Conservation (phyloP, 2,888 invertebrate species). For the Drosophila gaucha region DNA sequence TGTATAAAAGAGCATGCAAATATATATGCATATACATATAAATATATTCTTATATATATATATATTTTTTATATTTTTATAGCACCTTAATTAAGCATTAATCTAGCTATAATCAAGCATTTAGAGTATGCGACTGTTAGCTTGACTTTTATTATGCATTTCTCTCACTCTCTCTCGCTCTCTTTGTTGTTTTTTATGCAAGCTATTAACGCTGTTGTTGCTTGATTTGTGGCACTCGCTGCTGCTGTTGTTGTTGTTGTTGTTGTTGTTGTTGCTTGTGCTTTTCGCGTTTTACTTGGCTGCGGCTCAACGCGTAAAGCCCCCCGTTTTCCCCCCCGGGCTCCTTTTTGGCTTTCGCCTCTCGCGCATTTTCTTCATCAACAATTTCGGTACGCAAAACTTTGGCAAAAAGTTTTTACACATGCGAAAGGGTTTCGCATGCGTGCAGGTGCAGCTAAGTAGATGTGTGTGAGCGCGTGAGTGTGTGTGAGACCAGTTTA, state of each 20-base stretch:
- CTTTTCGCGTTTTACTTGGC: slow-evolving; percentile 68
- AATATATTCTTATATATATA: neutral
- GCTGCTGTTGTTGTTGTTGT: slow-evolving; percentile 43
- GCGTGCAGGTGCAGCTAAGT: slow-evolving; percentile 75
- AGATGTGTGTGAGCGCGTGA: slow-evolving; percentile 26
- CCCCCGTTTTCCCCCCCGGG: neutral
- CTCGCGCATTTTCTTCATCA: slow-evolving; percentile 75
- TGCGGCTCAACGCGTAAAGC: slow-evolving; percentile 74
- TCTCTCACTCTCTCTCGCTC: neutral
- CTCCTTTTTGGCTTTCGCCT: slow-evolving; percentile 28
- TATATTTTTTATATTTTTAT: no score
- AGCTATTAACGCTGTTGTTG: slow-evolving; percentile 56
- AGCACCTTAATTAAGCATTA: neutral
- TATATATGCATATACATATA: no score
- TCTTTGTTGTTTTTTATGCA: slow-evolving; percentile 23
- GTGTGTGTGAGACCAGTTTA: slow-evolving; percentile 65
- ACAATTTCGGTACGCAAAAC: slow-evolving; percentile 73
- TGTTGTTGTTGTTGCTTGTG: slow-evolving; percentile 61
- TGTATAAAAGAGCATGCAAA: no score
- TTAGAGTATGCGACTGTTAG: slow-evolving; percentile 38
- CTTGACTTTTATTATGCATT: slow-evolving; percentile 34
- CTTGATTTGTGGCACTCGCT: slow-evolving; percentile 59
- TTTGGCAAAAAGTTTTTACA: slow-evolving; percentile 69
- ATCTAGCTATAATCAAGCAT: slow-evolving; percentile 10
- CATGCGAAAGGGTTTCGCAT: slow-evolving; percentile 80